Evolutionary conservation across 2,113 vertebrate species (phyloP), one percentile per base, ranked within the genome.

Genomic region (Saccopteryx leptura): DNA sequence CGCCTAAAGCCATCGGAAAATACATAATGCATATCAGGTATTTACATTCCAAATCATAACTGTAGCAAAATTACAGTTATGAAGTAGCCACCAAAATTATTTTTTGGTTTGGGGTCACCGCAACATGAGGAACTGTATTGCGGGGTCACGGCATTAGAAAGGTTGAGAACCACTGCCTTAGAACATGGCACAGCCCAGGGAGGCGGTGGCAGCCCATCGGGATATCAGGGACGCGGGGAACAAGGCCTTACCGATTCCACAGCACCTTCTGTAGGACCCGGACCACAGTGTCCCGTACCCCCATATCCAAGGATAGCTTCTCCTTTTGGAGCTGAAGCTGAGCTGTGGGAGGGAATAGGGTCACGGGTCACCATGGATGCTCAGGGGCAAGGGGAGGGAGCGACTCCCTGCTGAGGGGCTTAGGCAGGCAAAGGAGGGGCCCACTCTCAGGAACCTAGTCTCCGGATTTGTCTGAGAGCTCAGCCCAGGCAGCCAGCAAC

Each of bases 221-320:
- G 69, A 61, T 8, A 46, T 23, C 61, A 13, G 58, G 61, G 56
- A n/a, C n/a, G 11, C 3, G 18, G n/a, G 26, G 5, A 2, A 7
- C 33, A 54, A 15, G 33, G 11, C 7, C 19, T 93, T 91, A 97
- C 98, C 98, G 97, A 74, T 86, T 96, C 76, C 31, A 1, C 17
- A 98, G 74, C 19, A 50, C 56, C 58, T 97, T 95, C 24, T 14
- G 91, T 90, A 98, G 60, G 69, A 96, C 17, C 2, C 26, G 88
- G 1, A 75, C 65, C 83, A 97, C 98, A 0, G 90, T 93, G 52
- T 17, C 6, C n/a, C 98, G 95, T 13, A 96, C 78, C n/a, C 65
- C n/a, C 4, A 46, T 33, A 46, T 80, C 75, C 46, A 91, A 79
- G 24, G 96, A 28, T 1, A 17, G 60, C 50, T 56, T 72, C 46